phyloP scores from a whole-genome alignment of 2,888 invertebrate species.

The Campoplex capitator region DNA sequence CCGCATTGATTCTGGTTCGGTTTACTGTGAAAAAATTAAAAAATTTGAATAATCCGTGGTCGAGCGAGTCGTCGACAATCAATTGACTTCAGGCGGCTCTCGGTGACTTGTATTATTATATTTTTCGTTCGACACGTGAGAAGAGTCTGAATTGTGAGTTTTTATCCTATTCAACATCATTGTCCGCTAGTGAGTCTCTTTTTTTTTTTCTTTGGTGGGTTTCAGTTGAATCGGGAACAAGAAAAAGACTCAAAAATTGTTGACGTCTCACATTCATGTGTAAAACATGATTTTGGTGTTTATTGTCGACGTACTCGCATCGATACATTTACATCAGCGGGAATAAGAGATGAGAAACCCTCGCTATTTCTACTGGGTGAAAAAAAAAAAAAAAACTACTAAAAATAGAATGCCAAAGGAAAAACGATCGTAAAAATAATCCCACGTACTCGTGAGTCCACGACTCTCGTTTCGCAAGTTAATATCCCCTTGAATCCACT shows the following conservation, averaged over 20 bases:
- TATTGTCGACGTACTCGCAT: conserved; percentile 23
- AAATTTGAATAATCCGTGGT: conserved; percentile 55
- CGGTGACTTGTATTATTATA: neutral
- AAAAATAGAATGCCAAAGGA: conserved; percentile 21
- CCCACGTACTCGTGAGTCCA: conserved; percentile 69
- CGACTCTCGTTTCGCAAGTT: conserved; percentile 28
- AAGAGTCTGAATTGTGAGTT: conserved; percentile 36
- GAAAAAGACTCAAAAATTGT: conserved; percentile 37
- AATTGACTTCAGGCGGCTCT: conserved; percentile 48
- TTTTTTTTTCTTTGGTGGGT: conserved; percentile 22
- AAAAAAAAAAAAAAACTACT: neutral
- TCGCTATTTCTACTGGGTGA: neutral
- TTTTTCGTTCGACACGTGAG: conserved; percentile 7
- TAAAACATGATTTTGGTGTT: conserved; percentile 50
- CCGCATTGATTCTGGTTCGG: neutral
- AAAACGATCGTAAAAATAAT: conserved; percentile 65
- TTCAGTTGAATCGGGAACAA: neutral
- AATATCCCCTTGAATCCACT: neutral
- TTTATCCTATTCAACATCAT: conserved; percentile 42
- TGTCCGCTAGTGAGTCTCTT: conserved; percentile 32
- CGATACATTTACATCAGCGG: conserved; percentile 22
- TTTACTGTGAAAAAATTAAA: conserved; percentile 16
- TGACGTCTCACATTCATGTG: conserved; percentile 63
- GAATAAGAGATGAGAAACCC: conserved; percentile 51
- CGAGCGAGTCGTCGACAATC: conserved; percentile 30